Evolutionary conservation across 37 sponge, comb jelly and placozoan genomes (phyloP), one percentile per base, ranked within the genome.

Genomic region (Beroe forskalii): DNA sequence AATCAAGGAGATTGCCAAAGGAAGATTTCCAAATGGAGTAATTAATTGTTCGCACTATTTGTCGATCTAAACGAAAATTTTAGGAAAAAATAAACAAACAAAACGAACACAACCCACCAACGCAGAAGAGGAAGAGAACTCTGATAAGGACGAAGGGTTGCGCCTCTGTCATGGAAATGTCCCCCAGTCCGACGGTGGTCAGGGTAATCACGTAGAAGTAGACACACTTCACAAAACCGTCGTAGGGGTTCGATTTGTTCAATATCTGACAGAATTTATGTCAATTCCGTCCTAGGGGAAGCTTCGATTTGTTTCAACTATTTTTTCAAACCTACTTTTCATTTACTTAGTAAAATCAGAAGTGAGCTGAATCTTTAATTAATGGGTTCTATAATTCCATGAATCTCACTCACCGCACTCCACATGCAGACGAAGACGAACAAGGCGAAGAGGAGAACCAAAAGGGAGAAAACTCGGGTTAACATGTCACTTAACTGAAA

Each of bases 131-230:
- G 86, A 80, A 80, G 12, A 80, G 48, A 24, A 80, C 86, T 25
- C 86, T 9, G 55, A 80, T 80, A 44, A 80, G 86, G 17, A 80
- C 86, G 28, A 80, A 41, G 55, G 43, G 86, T 39, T 80, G 23
- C 27, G 86, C 86, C 86, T 80, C 86, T 25, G 86, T 80, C 86
- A 80, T 80, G 86, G 86, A 80, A 44, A 80, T 80, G 55, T 80
- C 86, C 0, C 86, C 86, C 1, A 80, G 86, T 80, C 86, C 86
- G 0, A 80, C 86, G 0, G 86, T 80, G 1, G 86, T 80, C 55
- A 80, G 86, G 55, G 86, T 80, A 4, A 80, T 80, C 3, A 80
- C 86, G 86, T 80, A 80, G 86, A 80, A 80, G 86, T 80, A 80
- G 40, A 44, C n/a, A n/a, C 55, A 41, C 20, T 80, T 80, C 35